A percentile compares a stretch with the other conserved stretches of the same genome.
Conservation (phyloP, 2,888 invertebrate genomes). For the Steromphala cineraria region DNA sequence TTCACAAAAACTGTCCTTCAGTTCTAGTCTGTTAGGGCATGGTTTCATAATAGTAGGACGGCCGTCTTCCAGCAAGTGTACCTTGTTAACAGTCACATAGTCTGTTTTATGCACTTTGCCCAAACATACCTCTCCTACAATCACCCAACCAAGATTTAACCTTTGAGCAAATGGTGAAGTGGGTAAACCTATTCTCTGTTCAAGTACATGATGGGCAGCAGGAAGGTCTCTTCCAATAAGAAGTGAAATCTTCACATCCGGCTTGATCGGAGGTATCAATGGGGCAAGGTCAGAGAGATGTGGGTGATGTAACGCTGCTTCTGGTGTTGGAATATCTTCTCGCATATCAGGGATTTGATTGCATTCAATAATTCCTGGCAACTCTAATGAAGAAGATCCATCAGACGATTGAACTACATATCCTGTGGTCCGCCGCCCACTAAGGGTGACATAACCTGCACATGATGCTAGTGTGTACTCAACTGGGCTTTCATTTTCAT, state of each 20-base stretch:
- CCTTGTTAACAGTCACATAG: conserved; percentile 24
- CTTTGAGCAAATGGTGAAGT: conserved; percentile 34
- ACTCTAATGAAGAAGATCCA: not conserved
- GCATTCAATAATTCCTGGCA: conserved; percentile 36
- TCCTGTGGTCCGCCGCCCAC: conserved; percentile 22
- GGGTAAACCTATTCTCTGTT: conserved; percentile 31
- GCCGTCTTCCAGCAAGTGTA: not conserved
- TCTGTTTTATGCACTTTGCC: conserved; percentile 31
- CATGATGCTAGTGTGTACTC: conserved; percentile 34
- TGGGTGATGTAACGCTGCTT: conserved; percentile 23
- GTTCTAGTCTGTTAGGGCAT: conserved; percentile 20
- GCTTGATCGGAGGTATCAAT: conserved; percentile 25
- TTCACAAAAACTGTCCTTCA: conserved; percentile 22
- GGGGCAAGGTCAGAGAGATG: conserved; percentile 30
- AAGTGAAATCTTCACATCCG: conserved; percentile 16
- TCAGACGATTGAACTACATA: conserved; percentile 28
- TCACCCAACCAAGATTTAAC: conserved; percentile 32
- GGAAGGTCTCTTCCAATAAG: conserved; percentile 34
- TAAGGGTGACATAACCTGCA: conserved; percentile 23
- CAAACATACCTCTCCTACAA: conserved; percentile 39
- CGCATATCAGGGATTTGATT: conserved; percentile 28
- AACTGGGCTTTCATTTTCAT: not conserved
- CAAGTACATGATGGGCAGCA: conserved; percentile 38
- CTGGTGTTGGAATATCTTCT: conserved; percentile 36
- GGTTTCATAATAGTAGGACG: not conserved